Base-by-base conservation (phyloP, 1,140 invertebrate species). In the Aphelenchoides besseyi region DNA sequence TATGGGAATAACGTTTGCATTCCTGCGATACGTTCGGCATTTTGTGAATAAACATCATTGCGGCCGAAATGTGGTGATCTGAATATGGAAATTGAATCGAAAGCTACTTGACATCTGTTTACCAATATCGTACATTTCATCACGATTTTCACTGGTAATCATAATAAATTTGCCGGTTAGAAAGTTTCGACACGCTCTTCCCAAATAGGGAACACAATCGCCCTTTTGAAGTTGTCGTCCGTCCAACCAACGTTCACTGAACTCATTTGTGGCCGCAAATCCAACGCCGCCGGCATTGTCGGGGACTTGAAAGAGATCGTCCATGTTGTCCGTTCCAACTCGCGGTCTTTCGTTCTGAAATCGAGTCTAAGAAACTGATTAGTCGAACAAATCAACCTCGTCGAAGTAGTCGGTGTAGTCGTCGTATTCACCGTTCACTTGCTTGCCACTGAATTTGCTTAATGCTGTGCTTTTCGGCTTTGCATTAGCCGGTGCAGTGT, bases 111-210 rank as follows among this genome's bases (percentile, higher is more conserved):
- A 41, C n/a, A 8, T 32, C 23, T 28, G 53, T 71, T 73, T 30
- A 75, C 74, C 76, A 26, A 79, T 61, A 68, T 79, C 77, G 55
- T 80, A 80, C 23, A 79, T 75, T 26, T 79, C 75, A 54, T 79
- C 77, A 30, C 77, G 12, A 26, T 75, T 70, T 16, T 80, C 79
- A 1, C 57, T 28, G 0, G 70, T 75, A 2, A 79, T 62, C 78
- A 82, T 81, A 37, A 79, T 57, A 26, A 80, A 37, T 68, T 78
- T 73, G 1, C 77, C 79, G 26, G 33, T 69, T 28, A 79, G 57
- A 59, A 66, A 79, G 5, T 67, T 53, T 30, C 41, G 28, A 66
- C 77, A 79, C 9, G 77, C 75, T 28, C 68, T 48, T n/a, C 77
- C 77, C 53, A 70, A 36, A 28, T 79, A 79, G 18, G 61, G 68